These are phyloP conservation scores for Colossoma macropomum DNA, from an alignment of 2,113 vertebrate species.

Conservation along the genomic window DNA sequence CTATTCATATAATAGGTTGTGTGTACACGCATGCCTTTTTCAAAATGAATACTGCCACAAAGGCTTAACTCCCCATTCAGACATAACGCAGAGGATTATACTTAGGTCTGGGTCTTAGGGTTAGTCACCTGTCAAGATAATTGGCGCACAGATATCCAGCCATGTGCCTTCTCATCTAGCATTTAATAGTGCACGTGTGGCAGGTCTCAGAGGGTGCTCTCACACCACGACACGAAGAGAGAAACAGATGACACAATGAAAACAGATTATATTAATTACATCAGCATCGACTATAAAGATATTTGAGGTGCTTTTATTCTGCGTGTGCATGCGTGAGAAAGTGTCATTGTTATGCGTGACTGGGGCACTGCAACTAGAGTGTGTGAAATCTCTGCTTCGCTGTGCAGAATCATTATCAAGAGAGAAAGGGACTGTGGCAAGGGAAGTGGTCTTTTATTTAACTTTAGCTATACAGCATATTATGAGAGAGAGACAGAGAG, in stretches of 20 bases:
- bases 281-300: constrained; percentile 11
- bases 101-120: constrained; percentile 1
- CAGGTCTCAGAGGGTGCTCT: neutral
- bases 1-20: constrained; percentile 15
- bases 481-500: constrained; percentile 20
- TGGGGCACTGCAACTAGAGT: constrained; percentile 1
- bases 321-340: neutral
- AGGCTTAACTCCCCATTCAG: neutral
- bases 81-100: neutral
- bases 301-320: neutral
- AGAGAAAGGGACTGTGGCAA: constrained; percentile 14
- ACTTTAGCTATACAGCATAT: constrained; percentile 34
- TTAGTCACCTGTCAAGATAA: constrained; percentile 30
- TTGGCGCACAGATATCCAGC: constrained; percentile 6
- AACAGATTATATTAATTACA: neutral
- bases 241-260: neutral
- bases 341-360: neutral
- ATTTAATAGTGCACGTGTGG: constrained; percentile 19
- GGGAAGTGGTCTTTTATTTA: constrained; percentile 5
- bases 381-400: constrained; percentile 27
- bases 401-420: constrained; percentile 19
- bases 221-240: neutral
- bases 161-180: constrained; percentile 1
- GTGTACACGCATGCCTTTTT: neutral
- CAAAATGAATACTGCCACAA: neutral